A percentile compares a stretch with the other conserved stretches of the same genome.
Evolutionary conservation across 2,888 invertebrate species (phyloP).

Genomic region (Apantesis nais): DNA sequence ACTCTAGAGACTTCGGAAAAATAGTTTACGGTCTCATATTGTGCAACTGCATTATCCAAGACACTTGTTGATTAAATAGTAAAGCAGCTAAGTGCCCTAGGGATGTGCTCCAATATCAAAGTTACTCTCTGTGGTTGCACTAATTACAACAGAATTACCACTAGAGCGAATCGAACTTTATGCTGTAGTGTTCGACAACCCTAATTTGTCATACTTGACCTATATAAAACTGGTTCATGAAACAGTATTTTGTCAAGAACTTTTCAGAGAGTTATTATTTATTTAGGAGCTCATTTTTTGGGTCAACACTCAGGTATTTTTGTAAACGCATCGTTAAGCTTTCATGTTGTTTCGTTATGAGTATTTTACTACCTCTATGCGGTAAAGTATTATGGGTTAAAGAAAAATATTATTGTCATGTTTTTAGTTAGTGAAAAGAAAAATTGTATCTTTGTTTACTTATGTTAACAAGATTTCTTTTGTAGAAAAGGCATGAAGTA

Average conservation of each 20-base stretch:
- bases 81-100: constrained; percentile 35
- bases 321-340: constrained; percentile 3
- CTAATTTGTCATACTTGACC: constrained; percentile 59
- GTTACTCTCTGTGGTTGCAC: constrained; percentile 40
- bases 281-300: constrained; percentile 11
- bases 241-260: constrained; percentile 28
- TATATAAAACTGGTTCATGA: constrained; percentile 53
- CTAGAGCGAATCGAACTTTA: constrained; percentile 16
- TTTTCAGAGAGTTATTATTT: constrained; percentile 25
- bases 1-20: constrained; percentile 17
- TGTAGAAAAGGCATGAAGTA: no score
- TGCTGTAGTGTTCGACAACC: constrained; percentile 38
- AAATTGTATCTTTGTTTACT: no score
- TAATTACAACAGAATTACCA: constrained; percentile 32
- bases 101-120: constrained; percentile 36
- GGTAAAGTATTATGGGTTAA: background rate
- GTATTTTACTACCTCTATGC: constrained; percentile 3
- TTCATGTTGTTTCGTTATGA: constrained; percentile 4
- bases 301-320: constrained; percentile 4
- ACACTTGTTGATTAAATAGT: constrained; percentile 41
- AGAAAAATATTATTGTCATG: background rate
- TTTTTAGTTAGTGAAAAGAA: background rate
- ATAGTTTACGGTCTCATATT: constrained; percentile 12
- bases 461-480: no score
- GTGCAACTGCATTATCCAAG: constrained; percentile 31